Base-by-base conservation (phyloP, 2,888 invertebrate genomes). In the Dynastes tityus region DNA sequence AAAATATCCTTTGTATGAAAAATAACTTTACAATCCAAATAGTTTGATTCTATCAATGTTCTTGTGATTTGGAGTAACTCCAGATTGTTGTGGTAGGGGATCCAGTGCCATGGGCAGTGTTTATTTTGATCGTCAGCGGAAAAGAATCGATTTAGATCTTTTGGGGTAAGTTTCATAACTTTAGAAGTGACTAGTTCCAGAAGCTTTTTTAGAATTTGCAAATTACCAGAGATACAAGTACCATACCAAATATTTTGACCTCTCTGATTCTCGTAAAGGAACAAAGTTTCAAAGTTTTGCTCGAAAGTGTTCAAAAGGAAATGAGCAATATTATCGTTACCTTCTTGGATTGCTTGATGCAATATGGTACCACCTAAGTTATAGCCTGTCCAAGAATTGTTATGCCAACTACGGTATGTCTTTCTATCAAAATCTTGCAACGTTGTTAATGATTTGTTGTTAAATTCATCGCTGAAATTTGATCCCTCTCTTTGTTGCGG, bases 301-400 rank as follows among this genome's bases (percentile, higher is more conserved):
- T 37, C 16, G 8, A 65, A 16, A 16, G 16, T 16, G 6, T 40
- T 40, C 37, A 65, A 40, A 8, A 65, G 13, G 65, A 65, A 65
- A 40, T 37, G 9, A 11, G 32, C 8, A 16, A 65, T 65, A 40
- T 65, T 65, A 6, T 37, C n/a, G n/a, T 40, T 37, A 9, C 16
- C 13, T 65, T 65, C 65, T 13, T 6, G 37, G 6, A 65, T 37
- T 11, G 40, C 40, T 16, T 16, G 37, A 40, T 65, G 65, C 40
- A 65, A 40, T 8, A 65, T 65, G n/a, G 65, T 65, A 4, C 65
- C 65, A 0, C 22, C 68, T 8, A 49, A 68, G n/a, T 49, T 13
- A 9, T 13, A 49, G 2, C 22, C 5, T 2, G 27, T 11, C 51
- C 27, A 16, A n/a, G 1, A 13, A 51, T 11, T 51, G n/a, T 51